These are phyloP conservation scores for Spizaetus ornatus DNA, from an alignment of 2,113 vertebrate genomes.

Conservation along the genomic window DNA sequence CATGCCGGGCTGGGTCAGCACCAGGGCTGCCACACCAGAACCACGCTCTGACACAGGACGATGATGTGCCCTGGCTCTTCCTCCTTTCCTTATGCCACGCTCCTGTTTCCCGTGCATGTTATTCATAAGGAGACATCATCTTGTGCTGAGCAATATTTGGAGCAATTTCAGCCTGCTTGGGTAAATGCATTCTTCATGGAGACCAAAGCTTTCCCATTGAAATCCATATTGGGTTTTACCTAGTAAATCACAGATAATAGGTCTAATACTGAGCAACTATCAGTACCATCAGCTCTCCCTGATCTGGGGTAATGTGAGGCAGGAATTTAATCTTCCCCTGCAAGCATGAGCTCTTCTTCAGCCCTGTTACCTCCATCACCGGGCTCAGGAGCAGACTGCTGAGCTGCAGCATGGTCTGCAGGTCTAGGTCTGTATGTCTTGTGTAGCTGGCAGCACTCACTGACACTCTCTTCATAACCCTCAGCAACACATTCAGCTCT, in stretches of 20 bases:
- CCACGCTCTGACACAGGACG: rapidly evolving
- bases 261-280: neutral
- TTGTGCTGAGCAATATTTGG: neutral
- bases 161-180: neutral
- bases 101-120: neutral
- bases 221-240: neutral
- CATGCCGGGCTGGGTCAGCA: rapidly evolving
- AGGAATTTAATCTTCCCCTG: neutral
- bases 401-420: neutral
- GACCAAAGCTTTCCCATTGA: neutral
- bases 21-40: neutral
- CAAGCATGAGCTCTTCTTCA: neutral
- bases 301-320: neutral
- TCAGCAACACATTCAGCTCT: neutral
- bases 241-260: neutral
- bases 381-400: neutral
- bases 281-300: neutral
- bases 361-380: rapidly evolving
- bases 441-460: neutral
- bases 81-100: neutral
- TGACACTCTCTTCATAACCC: neutral
- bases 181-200: neutral
- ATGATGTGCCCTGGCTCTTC: rapidly evolving
- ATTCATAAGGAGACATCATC: neutral
- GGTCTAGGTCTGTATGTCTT: neutral